Base-by-base conservation (phyloP, 2,888 invertebrate species). In the Rhagonycha lutea region DNA sequence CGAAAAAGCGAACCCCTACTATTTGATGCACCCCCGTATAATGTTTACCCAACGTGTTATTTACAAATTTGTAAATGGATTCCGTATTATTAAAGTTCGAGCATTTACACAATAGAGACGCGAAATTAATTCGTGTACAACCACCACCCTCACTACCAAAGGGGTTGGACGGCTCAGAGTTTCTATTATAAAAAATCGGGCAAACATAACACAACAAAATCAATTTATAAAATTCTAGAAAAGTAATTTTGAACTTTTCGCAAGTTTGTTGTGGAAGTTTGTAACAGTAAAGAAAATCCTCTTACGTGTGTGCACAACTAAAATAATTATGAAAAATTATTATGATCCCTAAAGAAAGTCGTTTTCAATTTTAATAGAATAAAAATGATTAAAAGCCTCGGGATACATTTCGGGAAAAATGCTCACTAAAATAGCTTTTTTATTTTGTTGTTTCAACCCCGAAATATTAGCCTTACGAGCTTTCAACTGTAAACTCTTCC, bases 391-490 rank as follows among this genome's bases (percentile, higher is more conserved):
- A 47, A 47, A 47, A 47, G 47, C 47, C 47, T 47, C 5, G n/a
- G 47, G n/a, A 47, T 47, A 47, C 47, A 47, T 47, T 47, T 47
- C 47, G 47, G n/a, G n/a, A 47, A 47, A 47, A 47, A 47, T 47
- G 47, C n/a, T 47, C n/a, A 73, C 73, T 47, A 73, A 73, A 73
- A 73, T 73, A 73, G 69, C 69, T 63, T 73, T n/a, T 47, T 73
- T 69, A 73, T 73, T 73, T 69, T 63, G 63, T 69, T 61, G 68
- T 72, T 72, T 72, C 68, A 61, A 68, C 73, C 73, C 73, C 73
- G 69, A 69, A 73, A 73, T 73, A 67, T 73, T 68, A 62, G 62
- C 73, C 62, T 62, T 69, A 68, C 62, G 69, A 73, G 68, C 73
- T 73, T 68, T 69, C 73, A 73, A 69, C 68, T 73, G 73, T 69